phyloP scores from a whole-genome alignment of 2,888 invertebrate species.

The Lithophane socia region DNA sequence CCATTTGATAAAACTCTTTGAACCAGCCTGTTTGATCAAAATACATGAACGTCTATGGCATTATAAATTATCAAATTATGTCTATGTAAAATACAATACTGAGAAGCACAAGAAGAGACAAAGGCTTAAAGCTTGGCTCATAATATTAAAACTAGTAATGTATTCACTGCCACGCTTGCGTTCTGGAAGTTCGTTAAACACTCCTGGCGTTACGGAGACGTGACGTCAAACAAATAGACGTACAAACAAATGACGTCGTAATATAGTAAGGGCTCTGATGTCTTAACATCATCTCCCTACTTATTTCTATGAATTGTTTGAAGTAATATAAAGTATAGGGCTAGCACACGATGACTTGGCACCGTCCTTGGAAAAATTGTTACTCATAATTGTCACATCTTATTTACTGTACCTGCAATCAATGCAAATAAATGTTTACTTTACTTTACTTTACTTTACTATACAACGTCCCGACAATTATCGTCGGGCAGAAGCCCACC shows the following conservation, averaged over 20 bases:
- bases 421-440: no score
- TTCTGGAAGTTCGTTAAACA: conserved; percentile 74
- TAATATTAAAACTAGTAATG: conserved; percentile 63
- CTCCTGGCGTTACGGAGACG: conserved; percentile 23
- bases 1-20: no score
- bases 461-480: no score
- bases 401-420: no score
- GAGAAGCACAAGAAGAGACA: conserved; percentile 7
- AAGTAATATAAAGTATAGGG: neutral
- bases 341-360: no score
- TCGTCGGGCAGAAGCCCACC: no score
- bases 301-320: neutral
- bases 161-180: conserved; percentile 68
- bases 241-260: conserved; percentile 30
- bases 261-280: neutral
- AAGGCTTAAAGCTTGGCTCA: conserved; percentile 37
- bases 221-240: conserved; percentile 35
- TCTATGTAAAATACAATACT: conserved; percentile 22
- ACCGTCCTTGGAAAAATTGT: no score
- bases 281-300: neutral
- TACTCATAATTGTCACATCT: no score
- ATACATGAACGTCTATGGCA: no score
- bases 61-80: no score
- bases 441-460: no score
- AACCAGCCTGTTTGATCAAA: no score